phyloP scores from a whole-genome alignment of 2,113 vertebrate species.

The Pongo abelii region DNA sequence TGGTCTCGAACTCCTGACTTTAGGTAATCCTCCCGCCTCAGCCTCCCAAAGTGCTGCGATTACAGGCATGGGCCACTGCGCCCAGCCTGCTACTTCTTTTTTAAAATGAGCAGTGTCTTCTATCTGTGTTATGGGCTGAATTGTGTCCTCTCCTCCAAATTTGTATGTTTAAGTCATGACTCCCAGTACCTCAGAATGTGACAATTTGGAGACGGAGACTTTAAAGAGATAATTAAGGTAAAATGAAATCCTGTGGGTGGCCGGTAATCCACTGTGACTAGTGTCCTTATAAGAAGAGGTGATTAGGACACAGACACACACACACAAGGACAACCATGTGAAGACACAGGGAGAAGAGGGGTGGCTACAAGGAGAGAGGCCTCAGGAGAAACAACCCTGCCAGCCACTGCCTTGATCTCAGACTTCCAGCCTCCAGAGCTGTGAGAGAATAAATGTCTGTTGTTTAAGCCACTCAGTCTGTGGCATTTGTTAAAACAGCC shows the following conservation, averaged over 20 bases:
- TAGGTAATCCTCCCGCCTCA: too few relatives aligned
- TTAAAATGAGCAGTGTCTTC: neutral
- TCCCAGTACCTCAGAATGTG: neutral
- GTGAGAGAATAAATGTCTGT: neutral
- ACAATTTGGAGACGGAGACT: neutral
- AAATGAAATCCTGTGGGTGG: neutral
- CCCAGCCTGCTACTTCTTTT: neutral
- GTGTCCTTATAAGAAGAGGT: neutral
- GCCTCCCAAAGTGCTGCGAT: too few relatives aligned
- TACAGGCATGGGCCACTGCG: too few relatives aligned
- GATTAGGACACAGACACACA: neutral
- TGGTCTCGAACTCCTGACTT: too few relatives aligned
- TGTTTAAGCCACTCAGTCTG: neutral
- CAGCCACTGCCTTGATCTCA: neutral
- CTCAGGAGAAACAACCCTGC: neutral
- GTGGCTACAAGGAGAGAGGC: neutral
- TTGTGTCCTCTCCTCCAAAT: neutral
- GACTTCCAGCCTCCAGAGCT: neutral
- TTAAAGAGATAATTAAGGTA: neutral
- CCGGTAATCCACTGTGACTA: neutral
- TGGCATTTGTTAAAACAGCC: neutral
- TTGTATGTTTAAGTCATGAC: neutral
- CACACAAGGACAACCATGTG: neutral
- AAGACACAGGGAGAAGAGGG: neutral
- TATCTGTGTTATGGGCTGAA: neutral